A percentile compares a stretch with the other conserved stretches of the same genome.
Evolutionary conservation across 2,888 invertebrate species (phyloP).

Genomic region (Rhorus exstirpatorius): DNA sequence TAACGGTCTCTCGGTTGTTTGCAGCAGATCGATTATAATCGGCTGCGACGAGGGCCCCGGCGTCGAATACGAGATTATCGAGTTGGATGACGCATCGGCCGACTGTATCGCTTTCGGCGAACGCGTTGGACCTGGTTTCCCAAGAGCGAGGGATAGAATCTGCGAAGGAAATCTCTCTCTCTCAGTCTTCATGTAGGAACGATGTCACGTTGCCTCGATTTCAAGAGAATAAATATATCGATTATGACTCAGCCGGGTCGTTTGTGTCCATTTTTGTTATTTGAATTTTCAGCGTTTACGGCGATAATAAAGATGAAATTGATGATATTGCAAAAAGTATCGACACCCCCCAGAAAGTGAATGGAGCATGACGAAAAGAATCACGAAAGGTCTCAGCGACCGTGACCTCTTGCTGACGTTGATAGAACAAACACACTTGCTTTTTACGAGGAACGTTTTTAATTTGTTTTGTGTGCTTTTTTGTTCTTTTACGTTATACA

Average conservation of each 20-base stretch:
- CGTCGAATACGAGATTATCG: slow-evolving; percentile 64
- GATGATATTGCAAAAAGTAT: slow-evolving; percentile 32
- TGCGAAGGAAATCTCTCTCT: slow-evolving; percentile 63
- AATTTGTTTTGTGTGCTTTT: slow-evolving; percentile 21
- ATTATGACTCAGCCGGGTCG: no score
- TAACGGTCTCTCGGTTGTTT: slow-evolving; percentile 68
- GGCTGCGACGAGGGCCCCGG: slow-evolving; percentile 74
- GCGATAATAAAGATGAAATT: slow-evolving; percentile 44
- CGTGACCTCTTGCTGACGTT: slow-evolving; percentile 61
- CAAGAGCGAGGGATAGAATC: slow-evolving; percentile 83
- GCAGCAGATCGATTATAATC: slow-evolving; percentile 80
- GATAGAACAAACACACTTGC: slow-evolving; percentile 31
- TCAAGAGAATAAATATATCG: background rate
- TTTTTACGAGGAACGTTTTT: slow-evolving; percentile 61
- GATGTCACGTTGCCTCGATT: background rate
- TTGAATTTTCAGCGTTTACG: no score
- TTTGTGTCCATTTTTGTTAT: no score
- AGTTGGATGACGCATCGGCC: slow-evolving; percentile 76
- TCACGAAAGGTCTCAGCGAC: slow-evolving; percentile 66
- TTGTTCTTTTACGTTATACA: slow-evolving; percentile 42
- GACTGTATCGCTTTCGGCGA: slow-evolving; percentile 82
- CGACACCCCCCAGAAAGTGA: slow-evolving; percentile 28
- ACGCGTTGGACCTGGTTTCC: slow-evolving; percentile 80
- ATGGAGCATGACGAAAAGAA: slow-evolving; percentile 45
- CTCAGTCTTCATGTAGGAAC: background rate